Evolutionary conservation across 2,797 vertebrate species (phyloP), one percentile per base, ranked within the genome.

Genomic region (Lepilemur septentrionalis): DNA sequence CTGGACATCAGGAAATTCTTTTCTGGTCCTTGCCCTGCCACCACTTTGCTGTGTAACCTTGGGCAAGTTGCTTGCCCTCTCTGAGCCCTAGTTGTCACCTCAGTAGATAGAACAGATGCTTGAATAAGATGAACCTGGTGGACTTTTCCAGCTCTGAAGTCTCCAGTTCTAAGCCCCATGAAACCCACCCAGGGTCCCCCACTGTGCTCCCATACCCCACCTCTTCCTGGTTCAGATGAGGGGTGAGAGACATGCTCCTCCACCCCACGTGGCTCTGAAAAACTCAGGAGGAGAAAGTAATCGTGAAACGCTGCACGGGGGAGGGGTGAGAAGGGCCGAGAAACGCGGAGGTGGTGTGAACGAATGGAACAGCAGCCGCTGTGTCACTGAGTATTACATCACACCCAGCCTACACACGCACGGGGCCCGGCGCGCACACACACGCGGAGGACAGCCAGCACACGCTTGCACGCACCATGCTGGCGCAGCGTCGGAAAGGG

Each of bases 361-460:
- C 92, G 91, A 96, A 97, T 78, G 96, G 98, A 97, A 97, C 97
- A 92, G 98, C 96, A 72, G 97, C 96, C 95, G 97, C 98, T 98
- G 98, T 98, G 98, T 98, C 98, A 98, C 98, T 79, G 78, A 96
- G 95, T 95, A 97, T 97, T 97, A 98, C 98, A 98, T 98, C 98
- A 98, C 98, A 97, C 97, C 86, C 98, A 94, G 96, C 98, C 98
- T 96, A 98, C 98, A 95, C 98, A 95, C 61, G 87, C 97, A 95
- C 89, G 97, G 98, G 97, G 97, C 96, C 88, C 73, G 22, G 93
- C 95, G 83, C 97, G 94, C 97, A 93, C 96, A 91, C 61, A 67
- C 97, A 93, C 91, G 72, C 82, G 41, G 83, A 59, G 95, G 69
- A 23, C 80, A 10, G 82, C 87, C 87, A 28, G 59, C 89, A 76